These are phyloP conservation scores for Ariopsis seemanni DNA, from an alignment of 2,113 vertebrate species.

Conservation along the genomic window DNA sequence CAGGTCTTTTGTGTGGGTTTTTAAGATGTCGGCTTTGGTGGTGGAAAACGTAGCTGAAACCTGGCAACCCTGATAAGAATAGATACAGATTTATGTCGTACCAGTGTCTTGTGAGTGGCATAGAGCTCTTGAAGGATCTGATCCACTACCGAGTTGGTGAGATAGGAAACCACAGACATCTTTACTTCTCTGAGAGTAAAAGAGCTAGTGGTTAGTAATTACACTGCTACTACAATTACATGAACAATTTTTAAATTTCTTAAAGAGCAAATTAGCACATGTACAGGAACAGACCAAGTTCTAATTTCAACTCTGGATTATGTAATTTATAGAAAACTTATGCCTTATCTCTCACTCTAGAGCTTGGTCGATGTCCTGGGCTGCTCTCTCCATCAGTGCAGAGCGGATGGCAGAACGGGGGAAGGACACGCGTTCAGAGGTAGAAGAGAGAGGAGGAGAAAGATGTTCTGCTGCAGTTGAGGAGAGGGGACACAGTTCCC, in stretches of 20 bases:
- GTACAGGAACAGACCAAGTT: too few species aligned
- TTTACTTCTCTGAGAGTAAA: slow-evolving; percentile 80
- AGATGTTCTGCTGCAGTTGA: slow-evolving; percentile 79
- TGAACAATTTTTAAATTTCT: neutral
- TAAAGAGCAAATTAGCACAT: too few species aligned
- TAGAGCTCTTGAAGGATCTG: slow-evolving; percentile 88
- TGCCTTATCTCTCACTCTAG: slow-evolving; percentile 75
- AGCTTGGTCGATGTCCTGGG: slow-evolving; percentile 84
- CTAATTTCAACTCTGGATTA: neutral
- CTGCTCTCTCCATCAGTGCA: slow-evolving; percentile 84
- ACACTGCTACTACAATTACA: neutral
- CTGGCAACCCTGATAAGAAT: neutral
- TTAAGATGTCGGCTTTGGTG: neutral
- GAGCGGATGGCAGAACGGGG: slow-evolving; percentile 82
- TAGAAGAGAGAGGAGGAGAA: slow-evolving; percentile 80
- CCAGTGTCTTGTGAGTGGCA: slow-evolving; percentile 85
- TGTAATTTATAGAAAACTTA: too few species aligned
- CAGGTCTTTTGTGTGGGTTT: neutral
- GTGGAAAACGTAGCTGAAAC: neutral
- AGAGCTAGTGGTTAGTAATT: neutral
- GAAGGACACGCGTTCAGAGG: slow-evolving; percentile 83
- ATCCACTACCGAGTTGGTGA: slow-evolving; percentile 88
- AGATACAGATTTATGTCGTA: slow-evolving; percentile 50
- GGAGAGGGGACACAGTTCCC: slow-evolving; percentile 83
- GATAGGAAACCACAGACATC: slow-evolving; percentile 84